Conservation (phyloP, 2,113 vertebrate species). For the Cichladusa arquata region DNA sequence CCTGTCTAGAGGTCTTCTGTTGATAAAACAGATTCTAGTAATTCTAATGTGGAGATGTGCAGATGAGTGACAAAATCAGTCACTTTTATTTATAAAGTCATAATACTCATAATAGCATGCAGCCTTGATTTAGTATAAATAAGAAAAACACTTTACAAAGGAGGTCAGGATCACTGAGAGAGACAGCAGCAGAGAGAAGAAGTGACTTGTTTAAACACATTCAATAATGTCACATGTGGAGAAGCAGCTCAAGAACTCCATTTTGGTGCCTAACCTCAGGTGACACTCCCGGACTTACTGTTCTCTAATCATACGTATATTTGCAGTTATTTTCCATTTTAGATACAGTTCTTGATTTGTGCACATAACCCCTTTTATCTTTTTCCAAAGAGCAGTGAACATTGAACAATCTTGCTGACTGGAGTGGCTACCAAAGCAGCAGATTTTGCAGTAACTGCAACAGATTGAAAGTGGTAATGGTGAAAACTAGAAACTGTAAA, state of each 20-base stretch:
- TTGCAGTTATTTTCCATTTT: neutral
- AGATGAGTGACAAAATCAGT: neutral
- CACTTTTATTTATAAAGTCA: neutral
- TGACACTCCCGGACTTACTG: neutral
- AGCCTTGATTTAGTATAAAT: neutral
- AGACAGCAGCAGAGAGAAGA: neutral
- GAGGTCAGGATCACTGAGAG: neutral
- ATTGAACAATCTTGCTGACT: neutral
- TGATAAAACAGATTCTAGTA: neutral
- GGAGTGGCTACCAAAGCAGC: neutral
- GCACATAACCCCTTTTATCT: neutral
- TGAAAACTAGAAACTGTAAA: neutral
- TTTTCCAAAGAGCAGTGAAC: neutral
- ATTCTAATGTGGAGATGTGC: neutral
- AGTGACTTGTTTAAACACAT: neutral
- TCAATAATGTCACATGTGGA: accelerated
- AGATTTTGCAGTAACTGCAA: neutral
- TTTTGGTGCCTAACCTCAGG: neutral
- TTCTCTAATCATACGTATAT: neutral
- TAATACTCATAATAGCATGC: neutral
- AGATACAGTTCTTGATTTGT: neutral
- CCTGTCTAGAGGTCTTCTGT: neutral
- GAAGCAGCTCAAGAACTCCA: neutral
- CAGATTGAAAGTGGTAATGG: constrained; percentile 9
- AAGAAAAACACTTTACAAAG: neutral